phyloP scores from a whole-genome alignment of 2,888 invertebrate species.

The Cheilosia vulpina region DNA sequence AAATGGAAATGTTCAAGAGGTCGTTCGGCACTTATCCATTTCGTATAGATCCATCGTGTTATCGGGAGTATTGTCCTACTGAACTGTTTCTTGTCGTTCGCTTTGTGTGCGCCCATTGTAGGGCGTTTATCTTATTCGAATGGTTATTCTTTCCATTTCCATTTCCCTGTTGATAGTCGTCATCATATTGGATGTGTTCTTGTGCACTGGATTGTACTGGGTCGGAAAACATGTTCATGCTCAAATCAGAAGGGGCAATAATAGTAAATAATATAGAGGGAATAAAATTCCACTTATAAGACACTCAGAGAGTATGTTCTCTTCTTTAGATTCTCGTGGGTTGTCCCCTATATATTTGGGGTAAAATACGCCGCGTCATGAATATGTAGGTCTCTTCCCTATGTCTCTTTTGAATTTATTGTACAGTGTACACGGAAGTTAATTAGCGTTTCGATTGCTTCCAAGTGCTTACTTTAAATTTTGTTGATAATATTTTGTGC shows the following conservation, averaged over 20 bases:
- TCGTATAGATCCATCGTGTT: slow-evolving; percentile 1
- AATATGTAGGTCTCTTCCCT: slow-evolving; percentile 1
- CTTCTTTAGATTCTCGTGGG: background rate
- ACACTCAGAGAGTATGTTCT: slow-evolving; percentile 7
- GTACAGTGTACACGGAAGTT: slow-evolving; percentile 43
- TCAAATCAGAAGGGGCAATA: background rate
- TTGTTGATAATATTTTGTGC: slow-evolving; percentile 30
- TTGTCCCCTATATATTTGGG: background rate
- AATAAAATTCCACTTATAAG: slow-evolving; percentile 39
- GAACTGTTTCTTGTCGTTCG: slow-evolving; percentile 54
- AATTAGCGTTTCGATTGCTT: slow-evolving; percentile 58
- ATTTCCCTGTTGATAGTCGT: slow-evolving; percentile 1
- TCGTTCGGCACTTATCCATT: slow-evolving; percentile 27
- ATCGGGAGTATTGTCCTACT: slow-evolving; percentile 44
- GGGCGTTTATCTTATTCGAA: slow-evolving; percentile 4
- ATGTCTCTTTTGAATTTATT: slow-evolving; percentile 35
- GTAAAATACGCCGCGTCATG: background rate
- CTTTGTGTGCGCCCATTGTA: slow-evolving; percentile 7
- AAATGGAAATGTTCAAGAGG: slow-evolving; percentile 43
- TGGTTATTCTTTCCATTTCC: slow-evolving; percentile 3
- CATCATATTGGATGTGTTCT: background rate
- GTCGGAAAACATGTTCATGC: background rate
- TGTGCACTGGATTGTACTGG: background rate
- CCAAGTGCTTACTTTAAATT: slow-evolving; percentile 32
- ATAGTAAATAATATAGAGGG: slow-evolving; percentile 13